Conservation (phyloP, 2,888 invertebrate genomes). For the Lysandra coridon region DNA sequence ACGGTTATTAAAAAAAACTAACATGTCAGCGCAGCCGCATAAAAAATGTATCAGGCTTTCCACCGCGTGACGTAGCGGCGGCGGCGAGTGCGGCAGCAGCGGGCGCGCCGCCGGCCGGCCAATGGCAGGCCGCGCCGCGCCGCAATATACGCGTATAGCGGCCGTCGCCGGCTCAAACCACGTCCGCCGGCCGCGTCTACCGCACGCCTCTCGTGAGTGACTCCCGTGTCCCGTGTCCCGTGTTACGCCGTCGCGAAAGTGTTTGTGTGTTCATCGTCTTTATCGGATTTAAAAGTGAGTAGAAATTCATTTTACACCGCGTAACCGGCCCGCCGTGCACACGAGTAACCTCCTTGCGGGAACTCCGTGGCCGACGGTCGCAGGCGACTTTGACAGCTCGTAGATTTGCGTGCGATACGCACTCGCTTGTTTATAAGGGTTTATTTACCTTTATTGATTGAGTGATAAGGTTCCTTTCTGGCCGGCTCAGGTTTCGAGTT, state of each 20-base stretch:
- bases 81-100: conserved; percentile 55
- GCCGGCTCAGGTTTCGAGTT: neutral
- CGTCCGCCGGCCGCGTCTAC: conserved; percentile 52
- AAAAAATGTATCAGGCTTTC: conserved; percentile 62
- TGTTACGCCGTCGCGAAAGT: conserved; percentile 52
- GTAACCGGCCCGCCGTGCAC: conserved; percentile 40
- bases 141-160: conserved; percentile 64
- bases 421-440: conserved; percentile 42
- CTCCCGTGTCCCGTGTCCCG: conserved; percentile 40
- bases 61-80: conserved; percentile 54
- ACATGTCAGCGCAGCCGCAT: conserved; percentile 42
- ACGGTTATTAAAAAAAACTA: conserved; percentile 39
- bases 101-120: conserved; percentile 61
- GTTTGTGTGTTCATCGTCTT: conserved; percentile 49
- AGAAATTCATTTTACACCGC: conserved; percentile 40
- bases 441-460: conserved; percentile 45
- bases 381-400: conserved; percentile 36
- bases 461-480: conserved; percentile 37
- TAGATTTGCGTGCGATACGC: conserved; percentile 42
- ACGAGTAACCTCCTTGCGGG: conserved; percentile 30
- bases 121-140: conserved; percentile 51
- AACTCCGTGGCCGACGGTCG: conserved; percentile 31
- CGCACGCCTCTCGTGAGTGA: conserved; percentile 54
- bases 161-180: conserved; percentile 59
- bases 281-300: conserved; percentile 60